Percentiles rank a stretch among this genome's conserved stretches.
phyloP scores from a whole-genome alignment of 2,113 vertebrate genomes.

The Protobothrops flavoviridis region DNA sequence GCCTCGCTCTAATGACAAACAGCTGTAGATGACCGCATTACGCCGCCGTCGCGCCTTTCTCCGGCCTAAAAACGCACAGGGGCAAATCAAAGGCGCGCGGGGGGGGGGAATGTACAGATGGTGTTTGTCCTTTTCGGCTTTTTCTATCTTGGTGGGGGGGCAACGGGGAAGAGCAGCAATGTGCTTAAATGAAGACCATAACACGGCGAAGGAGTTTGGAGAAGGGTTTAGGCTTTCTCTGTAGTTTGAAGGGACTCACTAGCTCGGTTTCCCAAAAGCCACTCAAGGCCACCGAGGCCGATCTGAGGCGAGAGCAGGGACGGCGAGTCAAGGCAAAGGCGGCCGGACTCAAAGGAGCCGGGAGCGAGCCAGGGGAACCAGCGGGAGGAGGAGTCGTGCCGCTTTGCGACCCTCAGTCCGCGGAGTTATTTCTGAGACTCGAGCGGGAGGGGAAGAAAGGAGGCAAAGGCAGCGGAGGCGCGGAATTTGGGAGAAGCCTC shows the following conservation, averaged over 20 bases:
- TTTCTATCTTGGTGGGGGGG: background rate
- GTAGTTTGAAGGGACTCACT: background rate
- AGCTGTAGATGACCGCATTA: conserved; percentile 8
- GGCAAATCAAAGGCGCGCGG: background rate
- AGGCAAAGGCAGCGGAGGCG: background rate
- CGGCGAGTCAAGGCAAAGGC: background rate
- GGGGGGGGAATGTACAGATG: background rate
- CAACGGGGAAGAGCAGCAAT: background rate
- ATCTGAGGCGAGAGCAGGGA: background rate
- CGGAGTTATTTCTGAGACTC: background rate
- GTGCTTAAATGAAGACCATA: background rate
- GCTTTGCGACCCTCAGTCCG: background rate
- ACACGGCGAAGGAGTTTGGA: background rate
- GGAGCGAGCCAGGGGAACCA: background rate
- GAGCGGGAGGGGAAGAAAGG: background rate
- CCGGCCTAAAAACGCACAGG: background rate
- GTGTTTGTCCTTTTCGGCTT: background rate
- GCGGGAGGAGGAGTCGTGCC: background rate
- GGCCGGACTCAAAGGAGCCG: background rate
- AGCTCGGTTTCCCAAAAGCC: background rate
- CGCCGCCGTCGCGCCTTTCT: background rate
- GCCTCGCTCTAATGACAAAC: conserved; percentile 4
- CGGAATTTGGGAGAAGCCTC: background rate
- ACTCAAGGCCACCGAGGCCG: background rate
- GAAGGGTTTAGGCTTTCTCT: background rate